Conservation (phyloP, 2,888 invertebrate species). For the Scaeva pyrastri region DNA sequence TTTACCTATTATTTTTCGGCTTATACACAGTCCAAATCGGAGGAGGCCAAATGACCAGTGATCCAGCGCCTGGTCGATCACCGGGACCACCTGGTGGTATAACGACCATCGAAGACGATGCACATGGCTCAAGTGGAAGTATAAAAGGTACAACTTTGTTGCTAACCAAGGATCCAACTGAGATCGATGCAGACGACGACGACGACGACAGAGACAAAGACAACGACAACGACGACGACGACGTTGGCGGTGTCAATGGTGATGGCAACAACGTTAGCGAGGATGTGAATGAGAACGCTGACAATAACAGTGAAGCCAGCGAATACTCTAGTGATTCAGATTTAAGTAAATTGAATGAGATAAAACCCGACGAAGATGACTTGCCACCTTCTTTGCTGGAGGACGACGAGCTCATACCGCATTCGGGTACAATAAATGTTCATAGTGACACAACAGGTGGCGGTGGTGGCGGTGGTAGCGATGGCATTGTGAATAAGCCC, state of each 20-base stretch:
- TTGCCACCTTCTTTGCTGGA: slow-evolving; percentile 32
- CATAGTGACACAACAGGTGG: slow-evolving; percentile 51
- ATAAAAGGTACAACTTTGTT: slow-evolving; percentile 56
- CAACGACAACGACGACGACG: slow-evolving; percentile 59
- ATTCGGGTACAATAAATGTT: slow-evolving; percentile 43
- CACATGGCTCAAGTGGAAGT: slow-evolving; percentile 68
- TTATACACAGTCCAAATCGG: slow-evolving; percentile 80
- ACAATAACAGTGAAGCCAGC: slow-evolving; percentile 48
- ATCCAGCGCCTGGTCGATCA: slow-evolving; percentile 88
- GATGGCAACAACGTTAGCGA: too few species aligned
- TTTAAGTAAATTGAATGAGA: slow-evolving; percentile 70
- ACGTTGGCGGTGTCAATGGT: too few species aligned
- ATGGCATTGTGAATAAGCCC: slow-evolving; percentile 35
- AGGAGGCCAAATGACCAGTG: slow-evolving; percentile 85
- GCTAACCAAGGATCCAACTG: slow-evolving; percentile 69
- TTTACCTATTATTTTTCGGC: slow-evolving; percentile 79
- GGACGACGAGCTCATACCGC: slow-evolving; percentile 36
- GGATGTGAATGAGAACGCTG: slow-evolving; percentile 26
- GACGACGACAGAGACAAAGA: slow-evolving; percentile 42
- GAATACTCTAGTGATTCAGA: slow-evolving; percentile 65
- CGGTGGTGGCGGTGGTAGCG: neutral
- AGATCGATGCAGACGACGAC: slow-evolving; percentile 59
- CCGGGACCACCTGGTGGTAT: slow-evolving; percentile 86
- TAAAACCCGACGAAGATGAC: slow-evolving; percentile 69
- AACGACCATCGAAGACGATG: slow-evolving; percentile 71